Conservation (phyloP, 2,113 vertebrate species). For the Anolis carolinensis region DNA sequence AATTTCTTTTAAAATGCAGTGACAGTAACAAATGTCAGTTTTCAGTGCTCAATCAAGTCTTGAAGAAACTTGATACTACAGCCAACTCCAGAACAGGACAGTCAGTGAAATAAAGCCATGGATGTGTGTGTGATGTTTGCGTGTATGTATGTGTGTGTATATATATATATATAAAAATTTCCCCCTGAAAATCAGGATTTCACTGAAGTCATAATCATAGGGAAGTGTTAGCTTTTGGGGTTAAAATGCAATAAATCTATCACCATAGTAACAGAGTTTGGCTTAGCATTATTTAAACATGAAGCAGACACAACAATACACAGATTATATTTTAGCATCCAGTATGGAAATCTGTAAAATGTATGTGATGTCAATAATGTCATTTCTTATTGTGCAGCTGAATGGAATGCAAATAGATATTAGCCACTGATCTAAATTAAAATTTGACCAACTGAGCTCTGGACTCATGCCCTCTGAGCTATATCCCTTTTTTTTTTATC, state of each 20-base stretch:
- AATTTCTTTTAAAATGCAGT: constrained; percentile 6
- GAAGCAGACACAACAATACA: not conserved
- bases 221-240: not conserved
- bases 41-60: no score
- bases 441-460: not conserved
- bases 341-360: not conserved
- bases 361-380: not conserved
- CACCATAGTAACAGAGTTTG: not conserved
- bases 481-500: not conserved
- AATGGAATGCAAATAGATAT: not conserved
- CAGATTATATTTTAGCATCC: not conserved
- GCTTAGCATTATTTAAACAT: not conserved
- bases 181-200: not conserved
- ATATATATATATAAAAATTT: no score
- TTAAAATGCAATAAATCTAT: not conserved
- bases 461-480: not conserved
- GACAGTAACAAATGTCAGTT: no score
- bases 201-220: not conserved
- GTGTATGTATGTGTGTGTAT: no score
- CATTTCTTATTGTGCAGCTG: not conserved
- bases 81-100: no score
- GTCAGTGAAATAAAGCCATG: constrained; percentile 28
- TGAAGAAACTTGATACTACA: no score
- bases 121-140: constrained; percentile 11
- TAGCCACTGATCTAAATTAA: not conserved